Evolutionary conservation across 2,113 vertebrate genomes (phyloP), one percentile per base, ranked within the genome.

Genomic region (Poeciliopsis turrubarensis): DNA sequence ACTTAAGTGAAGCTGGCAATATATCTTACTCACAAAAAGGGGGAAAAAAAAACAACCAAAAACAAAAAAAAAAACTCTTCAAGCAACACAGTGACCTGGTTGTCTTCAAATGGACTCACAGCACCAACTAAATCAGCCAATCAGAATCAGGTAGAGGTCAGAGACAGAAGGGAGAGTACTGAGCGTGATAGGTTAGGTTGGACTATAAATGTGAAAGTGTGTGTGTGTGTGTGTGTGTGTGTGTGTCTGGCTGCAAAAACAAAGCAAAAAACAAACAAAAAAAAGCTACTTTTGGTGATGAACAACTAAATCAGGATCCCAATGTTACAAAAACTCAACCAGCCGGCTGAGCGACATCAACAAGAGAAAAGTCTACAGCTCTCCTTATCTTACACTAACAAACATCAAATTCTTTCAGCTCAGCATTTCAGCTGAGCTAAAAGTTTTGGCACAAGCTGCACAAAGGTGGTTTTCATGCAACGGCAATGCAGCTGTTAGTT

Each of bases 241-340:
- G 64, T 37, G 64, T 26, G 32, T 37, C 65, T 62, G 72, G 13
- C 14, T 67, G 65, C 44, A 37, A 65, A 75, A 37, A 66, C 68
- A 5, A 37, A 37, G 73, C 39, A 32, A 60, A 65, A 37, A 30
- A 34, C 61, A 31, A 29, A 29, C 2, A 29, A 29, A 44, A 30
- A 60, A 41, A 60, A 31, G 54, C 67, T 37, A 29, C 44, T 76
- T 31, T 78, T 25, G 30, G 78, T 73, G 11, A 41, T 44, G 14
- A 68, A 44, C 12, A 39, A 78, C 74, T 81, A 73, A 78, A 66
- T 62, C 25, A 54, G 87, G 87, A 91, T 91, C 87, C 86, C 90
- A 88, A 91, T 81, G 86, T 84, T 70, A 73, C 62, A 82, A 78
- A 90, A 60, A 51, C 73, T 83, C 73, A 47, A 37, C 47, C n/a